Base-by-base conservation (phyloP, 2,888 invertebrate genomes). In the Lasius fuliginosus region DNA sequence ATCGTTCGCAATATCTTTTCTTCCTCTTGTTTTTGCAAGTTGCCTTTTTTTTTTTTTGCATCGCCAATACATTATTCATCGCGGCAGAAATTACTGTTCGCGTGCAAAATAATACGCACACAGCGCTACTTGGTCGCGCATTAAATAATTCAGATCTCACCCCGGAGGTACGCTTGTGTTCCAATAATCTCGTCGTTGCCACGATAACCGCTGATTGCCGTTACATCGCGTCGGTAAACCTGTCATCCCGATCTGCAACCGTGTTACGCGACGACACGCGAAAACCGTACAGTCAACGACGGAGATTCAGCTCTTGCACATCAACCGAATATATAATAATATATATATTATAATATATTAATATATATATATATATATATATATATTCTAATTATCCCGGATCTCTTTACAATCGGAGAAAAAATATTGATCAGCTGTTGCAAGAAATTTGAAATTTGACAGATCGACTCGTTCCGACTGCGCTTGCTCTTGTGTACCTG, bases 81-180 rank as follows among this genome's bases (percentile, higher is more conserved):
- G 27, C 23, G 46, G 12, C 33, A 73, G 58, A 71, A 60, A 60
- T 73, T 46, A 49, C 33, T 9, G 42, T 40, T 79, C 18, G 33
- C 71, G 36, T 12, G 49, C 73, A 8, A 62, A 58, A 27, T 49
- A 46, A 79, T 60, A 71, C 60, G 60, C 36, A 5, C 36, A 5
- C 36, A 36, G 36, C 30, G 73, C 46, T 71, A 71, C 73, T 71
- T 62, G 18, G 36, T 71, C 46, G 69, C 8, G 23, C 36, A 49
- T 46, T 46, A 71, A 71, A 79, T 81, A 81, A 81, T 73, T 62
- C 79, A 62, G 71, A 71, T 36, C 36, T 73, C 36, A 33, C 23
- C 46, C 27, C 18, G 60, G 12, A 36, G 49, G 11, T 62, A 81
- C 60, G 18, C 36, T 46, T 36, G 5, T 12, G 36, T 73, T 73